These are phyloP conservation scores for Papilio elwesi DNA, from an alignment of 2,888 invertebrate species.

Conservation along the genomic window DNA sequence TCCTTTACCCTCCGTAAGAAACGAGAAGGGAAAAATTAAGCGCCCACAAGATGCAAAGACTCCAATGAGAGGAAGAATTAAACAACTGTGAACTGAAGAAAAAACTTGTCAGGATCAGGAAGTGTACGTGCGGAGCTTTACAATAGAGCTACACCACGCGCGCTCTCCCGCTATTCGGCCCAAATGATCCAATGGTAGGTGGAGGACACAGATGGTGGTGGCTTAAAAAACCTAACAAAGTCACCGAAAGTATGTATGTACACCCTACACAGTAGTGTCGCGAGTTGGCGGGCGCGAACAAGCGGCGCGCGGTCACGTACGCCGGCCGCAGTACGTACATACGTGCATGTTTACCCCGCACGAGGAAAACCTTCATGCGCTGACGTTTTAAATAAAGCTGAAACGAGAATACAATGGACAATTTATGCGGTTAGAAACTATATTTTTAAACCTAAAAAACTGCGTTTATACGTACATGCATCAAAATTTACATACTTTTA, in stretches of 20 bases:
- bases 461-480: not conserved
- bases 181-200: too few species aligned
- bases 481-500: too few species aligned
- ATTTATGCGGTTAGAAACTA: constrained; percentile 1
- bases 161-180: too few species aligned
- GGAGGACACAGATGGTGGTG: too few species aligned
- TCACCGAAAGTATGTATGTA: not conserved
- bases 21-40: too few species aligned
- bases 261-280: constrained; percentile 1
- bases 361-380: constrained; percentile 38
- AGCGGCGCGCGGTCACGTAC: constrained; percentile 9
- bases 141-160: too few species aligned
- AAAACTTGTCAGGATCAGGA: too few species aligned
- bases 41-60: too few species aligned
- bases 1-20: too few species aligned
- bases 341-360: constrained; percentile 44
- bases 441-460: not conserved
- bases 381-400: constrained; percentile 1
- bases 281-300: not conserved
- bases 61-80: too few species aligned
- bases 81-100: too few species aligned
- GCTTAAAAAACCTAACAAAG: not conserved
- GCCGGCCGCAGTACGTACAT: constrained; percentile 43
- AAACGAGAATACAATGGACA: constrained; percentile 6
- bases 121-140: too few species aligned